Base-by-base conservation (phyloP, 2,113 vertebrate species). In the Gila orcuttii region DNA sequence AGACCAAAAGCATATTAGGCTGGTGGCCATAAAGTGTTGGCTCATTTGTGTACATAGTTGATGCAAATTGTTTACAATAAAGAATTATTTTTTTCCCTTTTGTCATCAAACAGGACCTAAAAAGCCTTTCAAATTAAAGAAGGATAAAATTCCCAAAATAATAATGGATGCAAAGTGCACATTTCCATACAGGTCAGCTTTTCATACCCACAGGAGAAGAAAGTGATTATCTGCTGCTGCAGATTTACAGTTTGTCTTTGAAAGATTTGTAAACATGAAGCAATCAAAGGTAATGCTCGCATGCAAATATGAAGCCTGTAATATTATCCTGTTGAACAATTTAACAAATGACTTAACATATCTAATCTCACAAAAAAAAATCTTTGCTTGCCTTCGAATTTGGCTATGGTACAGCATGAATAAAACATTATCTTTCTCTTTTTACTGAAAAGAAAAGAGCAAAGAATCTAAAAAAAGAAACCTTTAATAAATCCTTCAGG, bases 281-380 rank as follows among this genome's bases (percentile, higher is more conserved):
- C 75, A 62, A 82, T 59, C 57, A 57, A n/a, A 36, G 33, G 17
- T 52, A 83, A 57, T 4, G 50, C 39, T 39, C 1, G 68, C 60
- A 68, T 86, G 88, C 62, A 84, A 57, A 91, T 86, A 50, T 77
- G 82, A 86, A 88, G 85, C 57, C 82, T 83, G n/a, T n/a, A n/a
- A n/a, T n/a, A 84, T 90, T 68, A 85, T 89, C 86, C 87, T 83
- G 87, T 87, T 83, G 52, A 90, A 88, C 90, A 87, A 89, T 91
- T 92, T 89, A 92, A 91, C 90, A 90, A 92, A 89, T 71, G 87
- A 90, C 86, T 91, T 89, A 92, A 92, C 88, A 90, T 89, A 92
- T 89, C 85, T 90, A 88, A 91, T 92, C 89, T 92, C 85, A 88
- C 85, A 28, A 90, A 80, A 85, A 88, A 90, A 74, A 89, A 73